phyloP scores from a whole-genome alignment of 2,113 vertebrate species.

The Cisticola juncidis region DNA sequence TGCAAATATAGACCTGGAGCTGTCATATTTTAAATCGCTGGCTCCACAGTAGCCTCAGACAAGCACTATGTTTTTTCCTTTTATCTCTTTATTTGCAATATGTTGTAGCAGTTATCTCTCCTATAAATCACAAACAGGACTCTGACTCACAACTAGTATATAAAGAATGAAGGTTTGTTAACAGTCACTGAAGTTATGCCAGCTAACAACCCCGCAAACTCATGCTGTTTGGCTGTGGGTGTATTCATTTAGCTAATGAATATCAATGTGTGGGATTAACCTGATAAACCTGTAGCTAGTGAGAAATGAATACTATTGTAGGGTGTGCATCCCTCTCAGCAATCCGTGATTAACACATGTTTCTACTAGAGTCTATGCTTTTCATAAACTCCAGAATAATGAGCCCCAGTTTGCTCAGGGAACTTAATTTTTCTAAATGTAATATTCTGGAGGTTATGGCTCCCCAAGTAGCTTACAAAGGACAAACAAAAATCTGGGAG shows the following conservation, averaged over 20 bases:
- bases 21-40: not conserved
- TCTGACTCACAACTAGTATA: constrained; percentile 6
- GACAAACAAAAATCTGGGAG: not conserved
- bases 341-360: not conserved
- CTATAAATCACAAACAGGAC: not conserved
- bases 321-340: not conserved
- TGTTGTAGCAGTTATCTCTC: not conserved
- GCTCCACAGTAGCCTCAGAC: not conserved
- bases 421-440: not conserved
- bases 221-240: not conserved
- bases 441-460: not conserved
- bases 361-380: not conserved
- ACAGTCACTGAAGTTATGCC: constrained; percentile 17
- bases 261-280: constrained; percentile 9
- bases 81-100: not conserved
- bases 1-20: not conserved
- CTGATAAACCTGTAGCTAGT: constrained; percentile 27
- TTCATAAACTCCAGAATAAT: not conserved
- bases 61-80: not conserved
- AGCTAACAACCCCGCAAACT: not conserved
- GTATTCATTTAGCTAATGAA: constrained; percentile 11
- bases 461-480: not conserved
- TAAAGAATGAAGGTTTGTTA: constrained; percentile 15
- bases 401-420: not conserved
- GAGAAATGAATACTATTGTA: not conserved